Base-by-base conservation (phyloP, 1,140 invertebrate genomes). In the Catajapyx aquilonaris region DNA sequence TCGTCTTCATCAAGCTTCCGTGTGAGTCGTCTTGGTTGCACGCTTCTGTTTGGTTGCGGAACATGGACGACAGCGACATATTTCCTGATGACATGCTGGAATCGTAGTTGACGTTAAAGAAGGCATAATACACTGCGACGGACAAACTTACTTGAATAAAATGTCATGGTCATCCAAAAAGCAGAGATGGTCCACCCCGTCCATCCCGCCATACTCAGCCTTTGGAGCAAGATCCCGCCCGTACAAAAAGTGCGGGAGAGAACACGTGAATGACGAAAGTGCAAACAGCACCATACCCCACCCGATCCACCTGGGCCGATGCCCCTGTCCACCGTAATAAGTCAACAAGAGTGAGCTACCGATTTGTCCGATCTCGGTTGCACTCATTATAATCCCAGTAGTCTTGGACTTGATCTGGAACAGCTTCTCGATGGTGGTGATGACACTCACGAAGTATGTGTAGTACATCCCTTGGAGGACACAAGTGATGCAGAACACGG, bases 391-490 rank as follows among this genome's bases (percentile, higher is more conserved):
- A 30, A 88, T 73, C 0, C 88, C 90, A 0, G 86, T 93, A 4
- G 86, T 88, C 54, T 85, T 87, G 35, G 85, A 91, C 49, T 90
- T 85, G 32, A 95, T 81, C 63, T 87, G 81, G 54, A 91, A 95
- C 21, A 94, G 64, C 60, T 94, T 94, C 58, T 96, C 90, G 25
- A 96, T 84, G 5, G 88, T 95, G 19, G 91, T 95, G 50, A 95
- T 87, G 38, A 91, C 85, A 49, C 83, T 88, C 20, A 91, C 88
- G 54, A 95, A 87, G 57, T 95, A 96, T 16, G 85, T 90, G 56
- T 81, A 81, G 54, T 83, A 91, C 77, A 90, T 88, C 20, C 86
- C 86, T 57, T 88, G 84, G 9, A 90, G 62, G 0, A 91, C 80
- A 71, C 81, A 85, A 13, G 80, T 81, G 38, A 83, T 63, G 47